These are phyloP conservation scores for Marcusenius ussheri DNA, from an alignment of 2,113 vertebrate genomes.

Conservation along the genomic window DNA sequence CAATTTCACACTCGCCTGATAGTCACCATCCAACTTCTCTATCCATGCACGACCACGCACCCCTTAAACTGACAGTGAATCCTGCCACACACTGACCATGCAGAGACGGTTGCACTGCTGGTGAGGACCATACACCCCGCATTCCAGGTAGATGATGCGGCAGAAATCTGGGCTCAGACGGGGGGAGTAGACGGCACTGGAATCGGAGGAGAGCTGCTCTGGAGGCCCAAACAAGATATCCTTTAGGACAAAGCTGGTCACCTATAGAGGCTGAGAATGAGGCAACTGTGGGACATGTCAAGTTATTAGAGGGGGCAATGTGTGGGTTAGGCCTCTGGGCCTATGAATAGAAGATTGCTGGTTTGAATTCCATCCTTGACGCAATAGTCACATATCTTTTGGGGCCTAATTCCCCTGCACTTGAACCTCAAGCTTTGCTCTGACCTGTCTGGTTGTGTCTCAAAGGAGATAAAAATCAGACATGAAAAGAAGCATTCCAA, in stretches of 20 bases:
- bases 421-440: background rate
- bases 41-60: background rate
- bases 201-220: slow-evolving; percentile 76
- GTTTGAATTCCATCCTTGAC: background rate
- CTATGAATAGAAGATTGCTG: background rate
- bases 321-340: background rate
- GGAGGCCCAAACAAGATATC: slow-evolving; percentile 15
- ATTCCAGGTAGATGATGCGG: slow-evolving; percentile 76
- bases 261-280: background rate
- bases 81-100: slow-evolving; percentile 63
- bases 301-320: background rate
- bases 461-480: background rate
- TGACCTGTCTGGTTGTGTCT: background rate
- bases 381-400: background rate
- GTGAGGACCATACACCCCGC: slow-evolving; percentile 69
- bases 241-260: background rate
- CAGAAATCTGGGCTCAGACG: slow-evolving; percentile 85
- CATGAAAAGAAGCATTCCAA: background rate
- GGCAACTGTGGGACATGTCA: background rate
- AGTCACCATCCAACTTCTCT: background rate
- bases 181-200: slow-evolving; percentile 69
- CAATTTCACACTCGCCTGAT: background rate
- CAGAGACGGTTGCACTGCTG: slow-evolving; percentile 73
- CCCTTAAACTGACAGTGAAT: background rate
- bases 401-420: background rate